Base-by-base conservation (phyloP, 92 coral and sea anemone species). In the Zoanthus gigantus region DNA sequence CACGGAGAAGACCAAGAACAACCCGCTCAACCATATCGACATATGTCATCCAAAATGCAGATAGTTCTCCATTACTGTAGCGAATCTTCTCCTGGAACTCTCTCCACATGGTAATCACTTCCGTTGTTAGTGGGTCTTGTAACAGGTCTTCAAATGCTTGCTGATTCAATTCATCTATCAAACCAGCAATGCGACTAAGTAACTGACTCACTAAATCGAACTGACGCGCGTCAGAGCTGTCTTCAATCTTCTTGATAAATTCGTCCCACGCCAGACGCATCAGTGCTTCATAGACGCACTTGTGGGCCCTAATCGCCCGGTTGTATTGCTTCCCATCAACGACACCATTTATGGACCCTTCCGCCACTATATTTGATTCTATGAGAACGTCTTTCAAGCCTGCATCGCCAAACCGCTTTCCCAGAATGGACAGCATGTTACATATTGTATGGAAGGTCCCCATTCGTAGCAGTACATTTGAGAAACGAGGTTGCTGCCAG, bases 391-490 rank as follows among this genome's bases (percentile, higher is more conserved):
- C 92, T 13, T 53, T 29, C 68, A 82, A 74, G 12, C 88, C 91
- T 16, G 91, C 88, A 82, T 88, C 91, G 82, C 74, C 61, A 82
- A 88, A 90, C 16, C 92, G 90, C 71, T 90, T 90, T 6, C 90
- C 92, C 2, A 85, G 15, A 10, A 91, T 91, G 89, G 86, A 74
- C 48, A 91, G 72, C 23, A 82, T 6, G 60, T 74, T 87, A 74
- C 91, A 87, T 23, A 91, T 91, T 9, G 80, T 90, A 44, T 87
- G 93, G 46, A 90, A 82, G 78, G 93, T 72, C 61, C 93, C 93
- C 16, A 90, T 15, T 69, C 93, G 53, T 18, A 90, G 76, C 30
- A 91, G 57, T 17, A 91, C 78, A 50, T 57, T 29, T 4, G 68
- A 83, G 73, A 53, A 15, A 58, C 37, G 23, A 15, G 32, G 3